Percentiles rank a stretch among this genome's conserved stretches.
phyloP scores from a whole-genome alignment of 2,888 invertebrate species.

The Pilophorus perplexus region DNA sequence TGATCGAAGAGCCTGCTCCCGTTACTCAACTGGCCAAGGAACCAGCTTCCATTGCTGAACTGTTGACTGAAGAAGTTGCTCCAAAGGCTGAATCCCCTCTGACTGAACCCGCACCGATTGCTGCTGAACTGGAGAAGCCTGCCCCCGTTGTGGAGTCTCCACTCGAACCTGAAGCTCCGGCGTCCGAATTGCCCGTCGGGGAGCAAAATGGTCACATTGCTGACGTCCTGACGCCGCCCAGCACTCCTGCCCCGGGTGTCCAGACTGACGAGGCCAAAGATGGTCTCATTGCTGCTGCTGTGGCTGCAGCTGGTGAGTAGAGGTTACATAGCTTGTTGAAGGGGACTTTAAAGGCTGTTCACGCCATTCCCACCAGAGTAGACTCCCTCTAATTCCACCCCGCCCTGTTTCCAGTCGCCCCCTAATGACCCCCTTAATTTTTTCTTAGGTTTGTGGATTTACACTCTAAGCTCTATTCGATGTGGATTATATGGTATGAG shows the following conservation, averaged over 20 bases:
- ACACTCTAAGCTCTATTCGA: too few relatives aligned
- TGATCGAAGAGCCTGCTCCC: neutral
- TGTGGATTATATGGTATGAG: too few relatives aligned
- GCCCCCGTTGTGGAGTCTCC: too few relatives aligned
- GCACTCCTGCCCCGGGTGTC: constrained; percentile 46
- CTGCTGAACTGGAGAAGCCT: too few relatives aligned
- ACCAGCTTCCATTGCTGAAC: neutral
- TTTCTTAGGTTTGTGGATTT: neutral
- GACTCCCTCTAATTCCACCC: too few relatives aligned
- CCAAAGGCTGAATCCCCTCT: neutral
- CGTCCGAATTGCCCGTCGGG: too few relatives aligned
- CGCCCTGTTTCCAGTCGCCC: too few relatives aligned
- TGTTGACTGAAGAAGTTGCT: neutral
- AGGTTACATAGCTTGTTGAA: neutral
- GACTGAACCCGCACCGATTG: too few relatives aligned
- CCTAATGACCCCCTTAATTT: too few relatives aligned
- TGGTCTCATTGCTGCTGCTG: constrained; percentile 44
- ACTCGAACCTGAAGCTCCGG: too few relatives aligned
- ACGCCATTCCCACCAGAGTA: neutral
- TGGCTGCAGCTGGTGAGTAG: constrained; percentile 43
- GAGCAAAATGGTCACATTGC: too few relatives aligned
- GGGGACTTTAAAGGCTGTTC: neutral
- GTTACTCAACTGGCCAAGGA: neutral
- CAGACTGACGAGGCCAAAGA: constrained; percentile 38
- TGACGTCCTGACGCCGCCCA: constrained; percentile 46